Conservation (phyloP, 2,113 vertebrate genomes). For the Isurus oxyrinchus region DNA sequence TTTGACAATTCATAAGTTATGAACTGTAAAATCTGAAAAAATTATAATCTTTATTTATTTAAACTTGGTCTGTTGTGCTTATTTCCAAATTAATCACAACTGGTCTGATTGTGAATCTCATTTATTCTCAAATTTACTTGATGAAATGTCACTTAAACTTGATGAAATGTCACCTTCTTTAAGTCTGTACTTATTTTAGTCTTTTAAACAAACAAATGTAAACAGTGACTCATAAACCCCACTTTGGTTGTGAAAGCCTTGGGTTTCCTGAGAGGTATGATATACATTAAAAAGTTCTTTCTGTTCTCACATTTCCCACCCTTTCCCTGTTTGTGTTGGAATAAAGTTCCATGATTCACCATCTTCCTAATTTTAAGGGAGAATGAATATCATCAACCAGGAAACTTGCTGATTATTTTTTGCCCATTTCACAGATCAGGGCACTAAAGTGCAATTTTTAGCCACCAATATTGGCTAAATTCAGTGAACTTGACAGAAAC, state of each 20-base stretch:
- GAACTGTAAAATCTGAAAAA: conserved; percentile 2
- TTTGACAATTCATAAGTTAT: conserved; percentile 28
- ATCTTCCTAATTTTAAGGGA: background rate
- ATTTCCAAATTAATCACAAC: background rate
- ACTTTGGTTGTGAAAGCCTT: background rate
- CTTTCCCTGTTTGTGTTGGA: background rate
- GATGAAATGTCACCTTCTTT: background rate
- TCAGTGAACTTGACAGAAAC: background rate
- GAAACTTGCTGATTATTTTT: too few relatives aligned
- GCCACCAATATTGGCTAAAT: background rate
- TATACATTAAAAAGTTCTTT: too few relatives aligned
- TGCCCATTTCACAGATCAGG: too few relatives aligned
- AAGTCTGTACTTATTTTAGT: background rate
- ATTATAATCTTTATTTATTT: conserved; percentile 35
- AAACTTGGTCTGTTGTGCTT: conserved; percentile 8
- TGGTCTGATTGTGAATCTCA: background rate
- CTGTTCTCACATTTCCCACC: background rate
- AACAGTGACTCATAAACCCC: background rate
- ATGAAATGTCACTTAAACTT: background rate
- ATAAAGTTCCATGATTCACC: background rate
- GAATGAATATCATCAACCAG: too few relatives aligned
- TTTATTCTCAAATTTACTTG: background rate
- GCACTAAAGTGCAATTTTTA: too few relatives aligned
- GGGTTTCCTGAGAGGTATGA: too few relatives aligned
- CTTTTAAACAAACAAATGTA: background rate